Conservation (phyloP, 2,797 vertebrate genomes). For the Petrocephalus schoutedeni region DNA sequence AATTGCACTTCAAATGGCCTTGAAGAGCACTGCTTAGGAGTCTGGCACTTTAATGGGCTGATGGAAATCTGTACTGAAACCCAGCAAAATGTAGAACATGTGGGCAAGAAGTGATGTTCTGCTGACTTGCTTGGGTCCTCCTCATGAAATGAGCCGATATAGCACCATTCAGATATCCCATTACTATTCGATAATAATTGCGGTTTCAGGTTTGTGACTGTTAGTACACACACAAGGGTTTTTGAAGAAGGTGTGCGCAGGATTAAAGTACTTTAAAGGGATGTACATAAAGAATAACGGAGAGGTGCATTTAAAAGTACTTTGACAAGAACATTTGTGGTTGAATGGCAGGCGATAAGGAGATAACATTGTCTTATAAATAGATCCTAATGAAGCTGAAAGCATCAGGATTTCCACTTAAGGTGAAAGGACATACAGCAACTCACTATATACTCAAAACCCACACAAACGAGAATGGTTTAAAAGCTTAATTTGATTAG, state of each 20-base stretch:
- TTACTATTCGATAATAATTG: background rate
- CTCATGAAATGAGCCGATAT: background rate
- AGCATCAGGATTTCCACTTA: background rate
- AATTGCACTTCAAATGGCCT: background rate
- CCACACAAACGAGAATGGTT: background rate
- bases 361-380: background rate
- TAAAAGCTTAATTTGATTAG: background rate
- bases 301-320: background rate
- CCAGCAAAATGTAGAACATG: background rate
- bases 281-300: background rate
- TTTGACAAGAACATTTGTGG: background rate
- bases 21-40: background rate
- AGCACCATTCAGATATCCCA: background rate
- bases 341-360: background rate
- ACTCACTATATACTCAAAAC: background rate
- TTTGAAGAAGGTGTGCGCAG: background rate
- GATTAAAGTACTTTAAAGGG: background rate
- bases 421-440: background rate
- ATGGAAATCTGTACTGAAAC: background rate
- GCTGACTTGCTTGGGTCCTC: background rate
- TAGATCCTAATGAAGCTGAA: background rate
- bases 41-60: background rate
- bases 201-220: background rate
- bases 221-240: background rate
- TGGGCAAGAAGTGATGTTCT: background rate